Base-by-base conservation (phyloP, 2,888 invertebrate genomes). In the Achlya flavicornis region DNA sequence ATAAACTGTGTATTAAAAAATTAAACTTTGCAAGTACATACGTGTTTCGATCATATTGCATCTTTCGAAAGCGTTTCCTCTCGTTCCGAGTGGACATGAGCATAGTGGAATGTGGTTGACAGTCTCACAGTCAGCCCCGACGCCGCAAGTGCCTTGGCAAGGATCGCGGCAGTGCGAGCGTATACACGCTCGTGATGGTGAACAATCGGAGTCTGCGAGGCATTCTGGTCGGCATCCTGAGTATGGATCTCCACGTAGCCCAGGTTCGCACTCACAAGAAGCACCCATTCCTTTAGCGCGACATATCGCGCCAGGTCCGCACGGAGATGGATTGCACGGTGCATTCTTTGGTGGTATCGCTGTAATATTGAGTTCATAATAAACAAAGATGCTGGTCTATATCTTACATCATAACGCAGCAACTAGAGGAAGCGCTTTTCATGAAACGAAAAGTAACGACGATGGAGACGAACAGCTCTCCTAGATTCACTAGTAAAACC, bases 321-420 rank as follows among this genome's bases (percentile, higher is more conserved):
- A 98, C 0, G 98, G 98, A 57, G 97, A 97, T 66, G 97, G 97
- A 81, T 95, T 95, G 90, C 98, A 98, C n/a, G 97, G 97, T 41
- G 41, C 4, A 85, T 98, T 96, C 64, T 89, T 86, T 61, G 94
- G 93, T 70, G 86, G 81, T 82, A 85, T 89, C 63, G 83, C 93
- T 90, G 92, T 77, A 87, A 91, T 66, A 75, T 72, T 65, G 59
- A 19, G 59, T 43, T 57, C 61, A 26, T 53, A 65, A 66, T 65
- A 66, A 63, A 65, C 63, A 43, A 61, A 61, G 16, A 14, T 57
- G 46, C 53, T 7, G 14, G 6, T 10, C 70, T 64, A 65, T 66
- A 48, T 60, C 58, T 16, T 58, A 19, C 60, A 59, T 33, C 58
- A 69, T 58, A 73, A 68, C 57, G 65, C 71, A 87, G 87, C 87